phyloP scores from a whole-genome alignment of 2,888 invertebrate species.

The Barypeithes pellucidus region DNA sequence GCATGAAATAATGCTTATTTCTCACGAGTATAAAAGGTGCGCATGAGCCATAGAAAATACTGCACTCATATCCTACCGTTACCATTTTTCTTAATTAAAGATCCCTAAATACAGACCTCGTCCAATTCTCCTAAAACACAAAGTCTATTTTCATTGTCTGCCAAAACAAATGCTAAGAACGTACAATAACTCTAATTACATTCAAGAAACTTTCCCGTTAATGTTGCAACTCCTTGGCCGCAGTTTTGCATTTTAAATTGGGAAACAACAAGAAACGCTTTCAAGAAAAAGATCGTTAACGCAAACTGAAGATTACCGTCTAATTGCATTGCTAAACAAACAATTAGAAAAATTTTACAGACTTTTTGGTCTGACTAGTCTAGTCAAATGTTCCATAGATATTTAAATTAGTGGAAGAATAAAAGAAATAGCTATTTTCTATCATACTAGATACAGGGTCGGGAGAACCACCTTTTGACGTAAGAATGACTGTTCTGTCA shows the following conservation, averaged over 20 bases:
- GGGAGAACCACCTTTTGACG: too few species aligned
- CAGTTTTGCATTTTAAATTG: conserved; percentile 21
- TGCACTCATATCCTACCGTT: too few species aligned
- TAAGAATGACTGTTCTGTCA: too few species aligned
- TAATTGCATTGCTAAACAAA: conserved; percentile 17
- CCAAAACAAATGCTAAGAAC: not conserved
- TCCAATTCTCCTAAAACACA: not conserved
- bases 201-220: not conserved
- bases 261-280: not conserved
- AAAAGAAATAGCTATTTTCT: too few species aligned
- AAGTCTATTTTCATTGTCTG: not conserved
- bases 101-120: not conserved
- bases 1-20: too few species aligned
- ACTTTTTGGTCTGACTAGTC: conserved; percentile 2
- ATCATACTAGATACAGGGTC: too few species aligned
- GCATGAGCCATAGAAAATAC: too few species aligned
- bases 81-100: too few species aligned
- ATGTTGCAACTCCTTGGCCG: not conserved
- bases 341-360: not conserved
- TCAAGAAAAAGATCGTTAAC: conserved; percentile 4
- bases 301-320: conserved; percentile 6
- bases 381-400: not conserved
- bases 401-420: too few species aligned
- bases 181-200: conserved; percentile 5
- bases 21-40: too few species aligned